A percentile compares a stretch with the other conserved stretches of the same genome.
Evolutionary conservation across 2,797 vertebrate species (phyloP).

Genomic region (Enteromius afrohamiltoni): DNA sequence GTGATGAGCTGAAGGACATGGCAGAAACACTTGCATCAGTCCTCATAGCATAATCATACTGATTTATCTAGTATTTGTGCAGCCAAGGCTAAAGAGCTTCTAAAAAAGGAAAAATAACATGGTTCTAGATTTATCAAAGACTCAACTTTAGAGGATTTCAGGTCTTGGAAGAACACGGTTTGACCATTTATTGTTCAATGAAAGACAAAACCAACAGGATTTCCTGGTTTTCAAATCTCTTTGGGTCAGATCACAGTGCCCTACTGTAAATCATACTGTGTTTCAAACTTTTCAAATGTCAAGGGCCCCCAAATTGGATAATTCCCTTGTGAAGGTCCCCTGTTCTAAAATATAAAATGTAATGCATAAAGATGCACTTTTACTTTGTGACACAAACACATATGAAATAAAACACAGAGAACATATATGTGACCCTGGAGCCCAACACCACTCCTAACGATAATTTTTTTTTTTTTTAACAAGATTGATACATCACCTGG

Average conservation of each 20-base stretch:
- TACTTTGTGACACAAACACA: not conserved
- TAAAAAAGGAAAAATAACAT: slow-evolving; percentile 39
- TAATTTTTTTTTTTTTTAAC: not conserved
- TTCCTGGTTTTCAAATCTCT: not conserved
- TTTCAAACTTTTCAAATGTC: not conserved
- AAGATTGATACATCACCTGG: not conserved
- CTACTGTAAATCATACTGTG: too few species aligned
- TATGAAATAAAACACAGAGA: not conserved
- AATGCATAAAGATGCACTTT: not conserved
- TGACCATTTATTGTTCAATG: slow-evolving; percentile 17
- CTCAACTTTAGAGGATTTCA: slow-evolving; percentile 30
- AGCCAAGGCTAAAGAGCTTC: slow-evolving; percentile 49
- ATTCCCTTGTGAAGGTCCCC: not conserved
- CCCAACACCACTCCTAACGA: not conserved
- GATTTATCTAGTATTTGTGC: slow-evolving; percentile 54
- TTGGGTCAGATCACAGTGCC: not conserved
- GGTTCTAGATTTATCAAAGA: slow-evolving; percentile 37
- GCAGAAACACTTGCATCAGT: slow-evolving; percentile 48
- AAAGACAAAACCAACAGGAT: slow-evolving; percentile 6
- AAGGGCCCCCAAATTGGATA: not conserved
- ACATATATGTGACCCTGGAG: not conserved
- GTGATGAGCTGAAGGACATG: slow-evolving; percentile 59
- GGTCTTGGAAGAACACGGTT: slow-evolving; percentile 35
- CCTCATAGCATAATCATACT: slow-evolving; percentile 32
- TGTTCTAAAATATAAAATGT: not conserved